phyloP scores from a whole-genome alignment of 2,113 vertebrate genomes.

The Elaphurus davidianus region DNA sequence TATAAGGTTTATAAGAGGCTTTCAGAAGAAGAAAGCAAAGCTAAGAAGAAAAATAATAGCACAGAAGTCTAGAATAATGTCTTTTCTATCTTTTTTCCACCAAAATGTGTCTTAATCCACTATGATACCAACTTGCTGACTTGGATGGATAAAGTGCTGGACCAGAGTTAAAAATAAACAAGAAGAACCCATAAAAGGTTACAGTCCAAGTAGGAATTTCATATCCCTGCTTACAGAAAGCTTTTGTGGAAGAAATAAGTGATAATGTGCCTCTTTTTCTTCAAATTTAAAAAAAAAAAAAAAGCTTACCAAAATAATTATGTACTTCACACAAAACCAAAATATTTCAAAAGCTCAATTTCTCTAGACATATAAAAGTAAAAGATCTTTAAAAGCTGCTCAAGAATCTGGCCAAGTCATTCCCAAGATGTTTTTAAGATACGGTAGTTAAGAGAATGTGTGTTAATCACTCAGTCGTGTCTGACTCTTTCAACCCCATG shows the following conservation, averaged over 20 bases:
- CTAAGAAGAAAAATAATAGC: neutral
- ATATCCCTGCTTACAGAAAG: neutral
- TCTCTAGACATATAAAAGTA: neutral
- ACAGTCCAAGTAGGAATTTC: neutral
- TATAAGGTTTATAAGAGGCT: neutral
- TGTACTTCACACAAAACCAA: neutral
- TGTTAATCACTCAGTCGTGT: neutral
- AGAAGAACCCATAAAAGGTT: neutral
- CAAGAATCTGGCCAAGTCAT: neutral
- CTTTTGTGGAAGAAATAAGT: neutral
- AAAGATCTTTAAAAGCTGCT: neutral
- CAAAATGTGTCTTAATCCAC: neutral
- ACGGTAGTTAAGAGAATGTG: neutral
- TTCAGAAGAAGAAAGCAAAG: neutral
- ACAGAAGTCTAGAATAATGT: neutral
- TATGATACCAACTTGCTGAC: neutral
- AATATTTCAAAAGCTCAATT: constrained; percentile 15
- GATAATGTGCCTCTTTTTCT: neutral
- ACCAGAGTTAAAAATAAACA: constrained; percentile 1
- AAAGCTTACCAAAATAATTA: neutral
- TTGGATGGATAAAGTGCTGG: neutral
- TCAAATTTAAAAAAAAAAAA: neutral
- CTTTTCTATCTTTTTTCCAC: neutral
- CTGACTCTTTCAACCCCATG: neutral
- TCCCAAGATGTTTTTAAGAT: constrained; percentile 12